Evolutionary conservation across 2,113 vertebrate species (phyloP).

Genomic region (Phaetusa simplex): DNA sequence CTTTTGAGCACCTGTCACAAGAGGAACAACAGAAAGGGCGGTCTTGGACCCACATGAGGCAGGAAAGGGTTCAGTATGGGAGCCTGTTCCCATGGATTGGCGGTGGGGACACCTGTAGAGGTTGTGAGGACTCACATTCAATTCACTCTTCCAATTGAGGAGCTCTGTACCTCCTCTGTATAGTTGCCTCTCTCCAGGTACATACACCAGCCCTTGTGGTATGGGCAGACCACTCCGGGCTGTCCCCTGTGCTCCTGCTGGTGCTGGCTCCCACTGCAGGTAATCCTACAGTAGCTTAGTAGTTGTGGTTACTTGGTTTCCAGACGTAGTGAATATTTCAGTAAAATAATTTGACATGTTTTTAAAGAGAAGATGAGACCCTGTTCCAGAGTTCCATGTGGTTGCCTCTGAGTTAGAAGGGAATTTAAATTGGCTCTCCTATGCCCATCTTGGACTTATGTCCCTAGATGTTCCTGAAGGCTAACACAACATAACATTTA

Average conservation of each 20-base stretch:
- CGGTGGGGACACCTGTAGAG: not conserved
- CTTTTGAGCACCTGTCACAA: not conserved
- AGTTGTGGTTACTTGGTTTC: not conserved
- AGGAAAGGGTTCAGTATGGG: not conserved
- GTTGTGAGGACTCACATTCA: accelerated
- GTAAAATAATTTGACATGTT: not conserved
- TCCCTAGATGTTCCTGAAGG: not conserved
- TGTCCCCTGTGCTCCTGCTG: not conserved
- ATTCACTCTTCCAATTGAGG: not conserved
- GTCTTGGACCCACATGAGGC: not conserved
- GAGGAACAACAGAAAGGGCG: not conserved
- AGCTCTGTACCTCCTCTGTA: not conserved
- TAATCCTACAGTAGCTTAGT: not conserved
- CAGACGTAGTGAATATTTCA: not conserved
- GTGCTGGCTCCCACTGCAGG: not conserved
- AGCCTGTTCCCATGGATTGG: not conserved
- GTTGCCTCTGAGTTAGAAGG: not conserved
- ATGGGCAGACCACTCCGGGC: not conserved
- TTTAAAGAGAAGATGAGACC: not conserved
- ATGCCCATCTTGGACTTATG: not conserved
- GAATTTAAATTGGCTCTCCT: not conserved
- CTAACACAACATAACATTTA: not conserved
- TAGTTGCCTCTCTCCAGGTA: not conserved
- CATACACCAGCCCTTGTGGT: not conserved
- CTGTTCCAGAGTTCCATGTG: not conserved